Conservation (phyloP, 2,888 invertebrate genomes). For the Yponomeuta sedellus region DNA sequence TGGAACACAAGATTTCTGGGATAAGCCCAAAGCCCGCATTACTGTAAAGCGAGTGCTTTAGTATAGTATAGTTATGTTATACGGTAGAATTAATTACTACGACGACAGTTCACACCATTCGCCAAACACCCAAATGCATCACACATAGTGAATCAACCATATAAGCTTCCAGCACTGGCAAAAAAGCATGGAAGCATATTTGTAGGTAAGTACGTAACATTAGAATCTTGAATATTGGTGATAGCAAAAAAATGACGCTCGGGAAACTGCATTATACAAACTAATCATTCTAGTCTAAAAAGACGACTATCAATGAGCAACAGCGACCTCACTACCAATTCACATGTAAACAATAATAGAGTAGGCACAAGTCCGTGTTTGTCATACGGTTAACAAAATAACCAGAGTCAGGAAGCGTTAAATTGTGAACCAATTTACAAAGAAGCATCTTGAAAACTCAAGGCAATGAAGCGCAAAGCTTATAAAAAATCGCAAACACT, state of each 20-base stretch:
- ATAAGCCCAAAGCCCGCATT: too few relatives aligned
- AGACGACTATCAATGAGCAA: conserved; percentile 19
- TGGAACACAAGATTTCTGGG: conserved; percentile 5
- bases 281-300: background rate
- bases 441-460: conserved; percentile 37
- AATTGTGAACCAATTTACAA: conserved; percentile 39
- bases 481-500: background rate
- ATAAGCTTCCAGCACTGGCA: too few relatives aligned
- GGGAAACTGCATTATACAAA: conserved; percentile 9
- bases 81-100: too few relatives aligned
- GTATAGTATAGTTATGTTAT: too few relatives aligned
- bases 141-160: too few relatives aligned
- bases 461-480: conserved; percentile 35
- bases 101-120: too few relatives aligned
- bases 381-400: conserved; percentile 55
- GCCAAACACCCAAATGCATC: too few relatives aligned
- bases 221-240: too few relatives aligned
- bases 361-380: conserved; percentile 43
- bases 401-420: conserved; percentile 48
- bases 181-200: too few relatives aligned
- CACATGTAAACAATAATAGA: conserved; percentile 29
- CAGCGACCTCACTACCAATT: conserved; percentile 52
- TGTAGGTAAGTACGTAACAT: too few relatives aligned
- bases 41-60: too few relatives aligned
- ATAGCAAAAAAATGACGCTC: background rate